phyloP scores from a whole-genome alignment of 2,797 vertebrate species.

The Eospalax fontanierii region DNA sequence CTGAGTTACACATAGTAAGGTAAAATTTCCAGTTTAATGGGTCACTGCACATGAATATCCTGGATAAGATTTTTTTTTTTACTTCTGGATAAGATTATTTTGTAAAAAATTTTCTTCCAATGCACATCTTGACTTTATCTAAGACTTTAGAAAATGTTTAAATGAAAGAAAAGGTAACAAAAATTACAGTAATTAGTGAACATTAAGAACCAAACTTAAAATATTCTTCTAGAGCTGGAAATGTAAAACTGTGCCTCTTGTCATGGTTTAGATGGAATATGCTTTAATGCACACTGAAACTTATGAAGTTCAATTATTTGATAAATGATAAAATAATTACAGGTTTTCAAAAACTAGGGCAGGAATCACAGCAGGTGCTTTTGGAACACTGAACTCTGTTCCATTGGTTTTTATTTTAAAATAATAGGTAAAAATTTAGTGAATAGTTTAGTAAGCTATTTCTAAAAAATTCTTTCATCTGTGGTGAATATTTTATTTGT shows the following conservation, averaged over 20 bases:
- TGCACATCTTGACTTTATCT: constrained; percentile 49
- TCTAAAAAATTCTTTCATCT: not conserved
- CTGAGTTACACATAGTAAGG: constrained; percentile 38
- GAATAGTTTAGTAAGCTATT: constrained; percentile 47
- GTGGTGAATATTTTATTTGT: not conserved
- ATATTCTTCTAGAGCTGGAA: constrained; percentile 69
- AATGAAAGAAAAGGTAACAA: constrained; percentile 53
- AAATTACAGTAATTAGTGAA: constrained; percentile 80
- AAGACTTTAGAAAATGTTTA: constrained; percentile 70
- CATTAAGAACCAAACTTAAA: constrained; percentile 71
- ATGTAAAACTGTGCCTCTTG: constrained; percentile 71
- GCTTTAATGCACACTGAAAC: constrained; percentile 75
- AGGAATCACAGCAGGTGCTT: constrained; percentile 74
- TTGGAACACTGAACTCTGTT: constrained; percentile 71
- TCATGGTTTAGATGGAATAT: constrained; percentile 76
- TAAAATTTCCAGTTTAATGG: constrained; percentile 61
- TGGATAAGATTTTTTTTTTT: not conserved
- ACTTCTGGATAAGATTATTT: not conserved
- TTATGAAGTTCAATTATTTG: constrained; percentile 84
- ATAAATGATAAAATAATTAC: constrained; percentile 85
- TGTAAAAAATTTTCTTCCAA: constrained; percentile 44
- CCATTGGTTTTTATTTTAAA: not conserved
- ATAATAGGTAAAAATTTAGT: constrained; percentile 51
- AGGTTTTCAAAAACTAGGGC: constrained; percentile 71
- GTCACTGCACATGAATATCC: constrained; percentile 12